Conservation (phyloP, 2,888 invertebrate species). For the Parnassius glacialis region DNA sequence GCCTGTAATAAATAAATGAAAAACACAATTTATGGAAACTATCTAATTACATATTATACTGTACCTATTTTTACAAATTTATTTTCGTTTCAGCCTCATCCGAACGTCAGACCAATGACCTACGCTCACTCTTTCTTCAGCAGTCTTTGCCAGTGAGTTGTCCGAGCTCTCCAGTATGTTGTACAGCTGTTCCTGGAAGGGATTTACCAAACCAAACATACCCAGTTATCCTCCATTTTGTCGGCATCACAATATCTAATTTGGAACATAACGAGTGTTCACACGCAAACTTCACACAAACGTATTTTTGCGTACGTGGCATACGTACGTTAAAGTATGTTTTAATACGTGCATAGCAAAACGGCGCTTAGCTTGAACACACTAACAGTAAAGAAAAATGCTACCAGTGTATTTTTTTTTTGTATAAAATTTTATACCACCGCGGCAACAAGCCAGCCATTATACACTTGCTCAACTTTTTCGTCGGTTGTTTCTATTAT, state of each 20-base stretch:
- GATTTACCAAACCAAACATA: neutral
- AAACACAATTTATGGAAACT: too few species aligned
- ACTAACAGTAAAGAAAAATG: neutral
- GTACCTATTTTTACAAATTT: too few species aligned
- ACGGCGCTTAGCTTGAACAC: neutral
- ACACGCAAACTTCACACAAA: neutral
- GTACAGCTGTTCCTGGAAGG: neutral
- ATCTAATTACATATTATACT: too few species aligned
- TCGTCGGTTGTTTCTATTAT: neutral
- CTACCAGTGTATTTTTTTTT: conserved; percentile 6
- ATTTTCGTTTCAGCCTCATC: conserved; percentile 90
- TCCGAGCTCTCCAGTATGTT: neutral
- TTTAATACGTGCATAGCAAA: neutral
- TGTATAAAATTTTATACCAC: conserved; percentile 12
- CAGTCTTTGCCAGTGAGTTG: conserved; percentile 84
- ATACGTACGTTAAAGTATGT: neutral
- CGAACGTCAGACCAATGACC: conserved; percentile 98
- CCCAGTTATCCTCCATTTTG: neutral
- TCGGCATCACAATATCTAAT: neutral
- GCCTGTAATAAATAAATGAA: too few species aligned
- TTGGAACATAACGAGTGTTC: neutral
- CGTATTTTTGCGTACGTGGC: neutral
- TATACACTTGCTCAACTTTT: conserved; percentile 13
- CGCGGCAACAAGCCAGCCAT: conserved; percentile 24
- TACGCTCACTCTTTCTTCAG: conserved; percentile 94